A percentile compares a stretch with the other conserved stretches of the same genome.
phyloP scores from a whole-genome alignment of 1,140 invertebrate genomes.

The Drosophila malerkotliana region DNA sequence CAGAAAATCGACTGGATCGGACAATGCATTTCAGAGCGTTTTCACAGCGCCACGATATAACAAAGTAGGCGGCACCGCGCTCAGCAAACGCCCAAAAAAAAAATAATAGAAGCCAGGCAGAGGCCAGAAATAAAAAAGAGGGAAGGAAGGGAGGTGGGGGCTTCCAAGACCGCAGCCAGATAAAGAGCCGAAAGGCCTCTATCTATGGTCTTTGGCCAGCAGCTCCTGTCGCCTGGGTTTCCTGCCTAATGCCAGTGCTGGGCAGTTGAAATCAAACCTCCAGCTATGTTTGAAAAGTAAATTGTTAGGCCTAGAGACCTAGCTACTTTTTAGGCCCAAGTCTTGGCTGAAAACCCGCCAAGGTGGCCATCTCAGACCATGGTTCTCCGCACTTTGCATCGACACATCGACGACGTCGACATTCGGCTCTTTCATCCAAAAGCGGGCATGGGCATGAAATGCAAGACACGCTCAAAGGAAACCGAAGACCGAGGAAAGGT shows the following conservation, averaged over 20 bases:
- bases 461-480: conserved; percentile 49
- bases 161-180: conserved; percentile 8
- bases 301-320: no score
- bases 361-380: background rate
- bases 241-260: conserved; percentile 1
- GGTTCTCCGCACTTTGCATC: conserved; percentile 17
- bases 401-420: conserved; percentile 20
- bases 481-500: conserved; percentile 29
- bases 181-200: background rate
- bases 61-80: conserved; percentile 49
- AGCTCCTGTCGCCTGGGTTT: conserved; percentile 2
- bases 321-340: no score
- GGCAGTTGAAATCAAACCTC: background rate
- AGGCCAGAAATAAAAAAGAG: background rate
- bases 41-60: conserved; percentile 52
- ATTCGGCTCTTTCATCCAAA: conserved; percentile 36
- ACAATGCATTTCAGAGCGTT: conserved; percentile 54
- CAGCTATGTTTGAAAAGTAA: background rate
- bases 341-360: background rate
- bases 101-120: background rate
- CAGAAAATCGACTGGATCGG: conserved; percentile 3
- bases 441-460: conserved; percentile 24
- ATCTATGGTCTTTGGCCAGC: conserved; percentile 14
- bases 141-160: background rate
- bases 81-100: conserved; percentile 22